A percentile compares a stretch with the other conserved stretches of the same genome.
Conservation (phyloP, 2,888 invertebrate species). For the Euclidia mi region DNA sequence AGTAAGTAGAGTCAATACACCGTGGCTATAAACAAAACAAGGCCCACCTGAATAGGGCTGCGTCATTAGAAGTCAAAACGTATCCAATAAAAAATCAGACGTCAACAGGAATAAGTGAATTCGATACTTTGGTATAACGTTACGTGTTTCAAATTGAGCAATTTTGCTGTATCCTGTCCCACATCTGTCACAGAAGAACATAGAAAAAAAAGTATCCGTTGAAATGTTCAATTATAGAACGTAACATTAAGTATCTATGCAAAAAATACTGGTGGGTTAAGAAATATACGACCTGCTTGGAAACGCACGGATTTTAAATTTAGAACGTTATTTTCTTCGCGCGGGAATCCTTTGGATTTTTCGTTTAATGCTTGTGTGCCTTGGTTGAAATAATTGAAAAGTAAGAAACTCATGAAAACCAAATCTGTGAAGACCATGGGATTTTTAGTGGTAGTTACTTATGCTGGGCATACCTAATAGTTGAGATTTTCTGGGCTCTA, state of each 20-base stretch:
- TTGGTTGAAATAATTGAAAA: too few species aligned
- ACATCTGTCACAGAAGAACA: constrained; percentile 77
- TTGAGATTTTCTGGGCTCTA: too few species aligned
- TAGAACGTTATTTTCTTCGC: constrained; percentile 25
- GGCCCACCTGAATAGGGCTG: too few species aligned
- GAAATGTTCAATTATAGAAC: constrained; percentile 70
- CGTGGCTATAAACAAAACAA: too few species aligned
- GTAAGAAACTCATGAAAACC: too few species aligned
- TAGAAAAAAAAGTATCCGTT: constrained; percentile 77
- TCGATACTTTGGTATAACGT: constrained; percentile 84
- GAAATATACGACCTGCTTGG: constrained; percentile 5
- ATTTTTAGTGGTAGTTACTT: too few species aligned
- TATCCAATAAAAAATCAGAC: constrained; percentile 45
- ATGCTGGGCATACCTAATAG: too few species aligned
- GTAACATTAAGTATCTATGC: constrained; percentile 29
- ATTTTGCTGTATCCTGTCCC: constrained; percentile 85
- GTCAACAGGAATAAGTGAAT: constrained; percentile 72
- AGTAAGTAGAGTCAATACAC: too few species aligned
- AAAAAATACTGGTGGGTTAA: constrained; percentile 21
- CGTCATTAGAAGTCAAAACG: too few species aligned
- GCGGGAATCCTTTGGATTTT: too few species aligned
- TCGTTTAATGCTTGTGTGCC: too few species aligned
- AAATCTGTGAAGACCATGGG: too few species aligned
- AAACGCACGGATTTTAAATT: constrained; percentile 10
- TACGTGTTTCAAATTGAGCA: constrained; percentile 83